Evolutionary conservation across 2,113 vertebrate species (phyloP), one percentile per base, ranked within the genome.

Genomic region (Raja brachyura): DNA sequence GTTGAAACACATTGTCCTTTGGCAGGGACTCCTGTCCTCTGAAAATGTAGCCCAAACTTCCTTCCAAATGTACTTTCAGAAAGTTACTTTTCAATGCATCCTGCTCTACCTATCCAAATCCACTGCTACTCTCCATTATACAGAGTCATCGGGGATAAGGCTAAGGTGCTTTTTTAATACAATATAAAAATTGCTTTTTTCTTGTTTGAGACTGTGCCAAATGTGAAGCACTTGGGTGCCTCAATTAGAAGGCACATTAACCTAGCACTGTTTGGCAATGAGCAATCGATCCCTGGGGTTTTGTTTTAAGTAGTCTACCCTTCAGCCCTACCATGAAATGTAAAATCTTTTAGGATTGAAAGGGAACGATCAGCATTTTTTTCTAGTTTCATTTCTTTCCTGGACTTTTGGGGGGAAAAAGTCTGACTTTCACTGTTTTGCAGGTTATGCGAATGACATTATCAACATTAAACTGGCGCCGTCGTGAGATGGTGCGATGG

Each of bases 401-500:
- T 48, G 39, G 39, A 48, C 39, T 48, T 48, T 31, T 28, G 70
- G 70, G 70, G 22, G 14, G 4, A 20, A 63, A 63, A 63, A 63
- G 61, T 48, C 68, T 74, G 70, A 92, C 66, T 54, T 92, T 33
- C 16, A 48, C 73, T 78, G 28, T 85, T 93, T 92, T 93, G 93
- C 61, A 97, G 97, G 97, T 97, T 93, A 97, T 97, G 97, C 95
- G 97, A 78, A 97, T 97, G 97, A 97, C 97, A 0, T 93, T 97
- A 93, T 97, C 97, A 83, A 97, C 97, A 0, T 93, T 97, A 95
- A 97, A 97, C 92, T 97, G 97, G 97, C 95, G 97, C 39, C 96
- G 97, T 1, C 96, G 97, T 93, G 97, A 97, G 94, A 97, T 97
- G 97, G 97, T 97, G 94, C 96, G 97, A 93, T 97, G 97, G 97